Conservation (phyloP, 2,113 vertebrate species). For the Toxotes chatareus region DNA sequence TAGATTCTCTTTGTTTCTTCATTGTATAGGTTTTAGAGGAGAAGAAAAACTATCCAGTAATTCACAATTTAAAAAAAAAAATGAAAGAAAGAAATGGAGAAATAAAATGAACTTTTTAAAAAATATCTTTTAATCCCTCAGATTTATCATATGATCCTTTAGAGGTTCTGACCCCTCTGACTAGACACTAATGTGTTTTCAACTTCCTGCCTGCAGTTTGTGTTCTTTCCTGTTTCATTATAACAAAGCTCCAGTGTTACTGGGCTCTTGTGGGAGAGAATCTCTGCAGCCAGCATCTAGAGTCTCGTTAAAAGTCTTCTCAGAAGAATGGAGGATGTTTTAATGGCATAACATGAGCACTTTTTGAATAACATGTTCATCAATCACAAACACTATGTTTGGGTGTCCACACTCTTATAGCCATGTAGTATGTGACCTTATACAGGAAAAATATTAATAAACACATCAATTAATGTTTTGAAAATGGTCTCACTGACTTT, state of each 20-base stretch:
- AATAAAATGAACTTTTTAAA: background rate
- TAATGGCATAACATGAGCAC: background rate
- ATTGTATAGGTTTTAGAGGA: background rate
- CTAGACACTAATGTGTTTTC: too few relatives aligned
- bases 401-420: too few relatives aligned
- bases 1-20: background rate
- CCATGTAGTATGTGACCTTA: background rate
- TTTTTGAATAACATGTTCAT: background rate
- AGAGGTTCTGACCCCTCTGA: background rate
- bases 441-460: background rate
- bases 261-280: background rate
- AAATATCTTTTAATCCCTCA: too few relatives aligned
- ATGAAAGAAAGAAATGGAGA: too few relatives aligned
- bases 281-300: background rate
- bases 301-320: background rate
- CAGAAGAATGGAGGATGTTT: background rate
- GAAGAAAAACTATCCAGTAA: too few relatives aligned
- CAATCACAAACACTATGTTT: too few relatives aligned
- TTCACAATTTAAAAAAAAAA: background rate
- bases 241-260: background rate
- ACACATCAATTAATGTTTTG: background rate
- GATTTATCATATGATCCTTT: too few relatives aligned
- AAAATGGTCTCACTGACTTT: background rate
- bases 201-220: background rate
- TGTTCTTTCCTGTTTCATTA: background rate